Evolutionary conservation across 1,140 invertebrate species (phyloP), one percentile per base, ranked within the genome.

Genomic region (Batillaria attramentaria): DNA sequence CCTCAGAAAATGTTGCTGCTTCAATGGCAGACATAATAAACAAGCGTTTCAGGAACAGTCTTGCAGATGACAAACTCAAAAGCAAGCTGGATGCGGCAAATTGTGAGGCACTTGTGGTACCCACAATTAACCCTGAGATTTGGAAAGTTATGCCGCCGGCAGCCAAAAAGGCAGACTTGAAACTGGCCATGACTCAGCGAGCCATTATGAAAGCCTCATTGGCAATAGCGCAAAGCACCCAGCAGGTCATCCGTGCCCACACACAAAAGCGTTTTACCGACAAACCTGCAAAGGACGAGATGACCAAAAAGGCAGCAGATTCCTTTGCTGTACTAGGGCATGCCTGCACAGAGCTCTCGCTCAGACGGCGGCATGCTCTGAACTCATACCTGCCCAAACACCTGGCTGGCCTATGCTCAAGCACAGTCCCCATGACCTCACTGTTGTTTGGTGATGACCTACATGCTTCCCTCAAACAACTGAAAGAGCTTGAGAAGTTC

Each of bases 181-280:
- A 66, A 35, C n/a, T 66, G 62, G 62, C 62, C 6, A n/a, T 28
- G 10, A 37, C 31, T 16, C 62, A 5, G 62, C 20, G 62, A 10
- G 62, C 62, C 28, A 66, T 66, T 66, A 37, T 66, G 8, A 66
- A 66, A 66, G 62, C 62, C 28, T 37, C 62, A 66, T 31, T 4
- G 24, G 62, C 62, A 31, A 16, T 66, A 28, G 62, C 62, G 31
- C 62, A 66, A 28, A 66, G 62, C 62, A 31, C 62, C 10, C 62
- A 66, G 8, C 16, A 16, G 10, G 16, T 66, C 6, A 31, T 33
- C 28, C 35, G 39, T 18, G 62, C 62, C 0, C 24, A 66, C 31
- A 66, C 16, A 0, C n/a, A n/a, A n/a, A 33, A 66, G 62, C 35
- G 18, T 13, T 35, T 35, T 10, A 33, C 33, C 3, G 62, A 66